Conservation (phyloP, 2,113 vertebrate genomes). For the Alethe diademata region DNA sequence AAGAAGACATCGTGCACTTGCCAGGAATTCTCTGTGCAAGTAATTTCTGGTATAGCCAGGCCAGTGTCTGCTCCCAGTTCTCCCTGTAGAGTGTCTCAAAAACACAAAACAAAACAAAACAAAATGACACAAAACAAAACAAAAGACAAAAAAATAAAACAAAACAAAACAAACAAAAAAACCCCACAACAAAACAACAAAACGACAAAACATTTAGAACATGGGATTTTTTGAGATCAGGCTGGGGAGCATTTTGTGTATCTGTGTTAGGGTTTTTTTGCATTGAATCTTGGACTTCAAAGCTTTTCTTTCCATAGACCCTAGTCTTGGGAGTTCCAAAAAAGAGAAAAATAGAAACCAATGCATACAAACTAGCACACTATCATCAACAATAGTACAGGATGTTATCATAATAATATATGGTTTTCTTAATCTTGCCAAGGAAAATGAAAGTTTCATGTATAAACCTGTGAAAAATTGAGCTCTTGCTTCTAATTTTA, state of each 20-base stretch:
- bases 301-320: neutral
- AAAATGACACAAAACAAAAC: too few species aligned
- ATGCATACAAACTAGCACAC: neutral
- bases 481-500: neutral
- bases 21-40: neutral
- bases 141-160: too few species aligned
- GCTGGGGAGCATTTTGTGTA: rapidly evolving
- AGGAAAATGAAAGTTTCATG: neutral
- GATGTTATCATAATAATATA: neutral
- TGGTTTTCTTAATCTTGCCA: neutral
- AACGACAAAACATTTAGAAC: neutral
- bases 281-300: neutral
- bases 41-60: neutral
- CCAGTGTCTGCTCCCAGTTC: neutral
- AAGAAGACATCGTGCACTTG: rapidly evolving
- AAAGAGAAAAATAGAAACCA: neutral
- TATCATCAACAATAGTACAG: neutral
- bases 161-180: too few species aligned
- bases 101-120: too few species aligned
- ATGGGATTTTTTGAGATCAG: rapidly evolving
- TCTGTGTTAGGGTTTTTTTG: neutral
- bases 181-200: neutral
- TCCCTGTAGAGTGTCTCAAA: neutral
- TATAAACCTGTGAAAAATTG: neutral
- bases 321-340: neutral